Evolutionary conservation across 2,888 invertebrate species (phyloP).

Genomic region (Halictus quadricinctus): DNA sequence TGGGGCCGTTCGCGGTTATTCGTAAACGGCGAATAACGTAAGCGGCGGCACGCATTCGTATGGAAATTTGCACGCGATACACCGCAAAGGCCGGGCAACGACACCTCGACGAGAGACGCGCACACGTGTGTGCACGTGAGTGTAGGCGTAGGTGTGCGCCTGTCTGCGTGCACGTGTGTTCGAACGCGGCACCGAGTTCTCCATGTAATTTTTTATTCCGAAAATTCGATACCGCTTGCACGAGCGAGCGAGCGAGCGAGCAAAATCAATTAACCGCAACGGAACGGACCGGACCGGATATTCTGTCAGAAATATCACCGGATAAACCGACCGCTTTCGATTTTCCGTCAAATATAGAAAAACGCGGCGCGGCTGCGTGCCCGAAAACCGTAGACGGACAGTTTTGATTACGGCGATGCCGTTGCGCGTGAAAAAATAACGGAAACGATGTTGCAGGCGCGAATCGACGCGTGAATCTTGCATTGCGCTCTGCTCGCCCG

Average conservation of each 20-base stretch:
- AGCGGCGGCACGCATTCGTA: constrained; percentile 63
- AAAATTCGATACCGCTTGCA: constrained; percentile 35
- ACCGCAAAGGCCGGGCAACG: constrained; percentile 62
- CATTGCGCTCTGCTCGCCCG: background rate
- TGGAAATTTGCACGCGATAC: constrained; percentile 63
- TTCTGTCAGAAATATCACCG: constrained; percentile 44
- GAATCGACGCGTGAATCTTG: constrained; percentile 5
- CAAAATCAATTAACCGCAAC: constrained; percentile 42
- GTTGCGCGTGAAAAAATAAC: constrained; percentile 7
- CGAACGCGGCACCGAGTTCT: constrained; percentile 9
- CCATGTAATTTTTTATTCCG: constrained; percentile 29
- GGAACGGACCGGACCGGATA: constrained; percentile 20
- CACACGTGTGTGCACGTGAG: background rate
- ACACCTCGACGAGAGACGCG: constrained; percentile 40
- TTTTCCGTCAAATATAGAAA: constrained; percentile 12
- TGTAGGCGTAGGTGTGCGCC: background rate
- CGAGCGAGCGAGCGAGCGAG: background rate
- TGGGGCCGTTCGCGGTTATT: constrained; percentile 64
- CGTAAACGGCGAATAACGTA: constrained; percentile 64
- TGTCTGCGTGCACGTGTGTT: background rate
- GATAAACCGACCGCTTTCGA: constrained; percentile 13
- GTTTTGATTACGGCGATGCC: constrained; percentile 21
- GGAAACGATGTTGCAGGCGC: constrained; percentile 6
- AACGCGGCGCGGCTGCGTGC: background rate
- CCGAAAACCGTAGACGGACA: constrained; percentile 16